Percentiles rank a stretch among this genome's conserved stretches.
phyloP scores from a whole-genome alignment of 2,888 invertebrate genomes.

The Ommatoiulus sabulosus region DNA sequence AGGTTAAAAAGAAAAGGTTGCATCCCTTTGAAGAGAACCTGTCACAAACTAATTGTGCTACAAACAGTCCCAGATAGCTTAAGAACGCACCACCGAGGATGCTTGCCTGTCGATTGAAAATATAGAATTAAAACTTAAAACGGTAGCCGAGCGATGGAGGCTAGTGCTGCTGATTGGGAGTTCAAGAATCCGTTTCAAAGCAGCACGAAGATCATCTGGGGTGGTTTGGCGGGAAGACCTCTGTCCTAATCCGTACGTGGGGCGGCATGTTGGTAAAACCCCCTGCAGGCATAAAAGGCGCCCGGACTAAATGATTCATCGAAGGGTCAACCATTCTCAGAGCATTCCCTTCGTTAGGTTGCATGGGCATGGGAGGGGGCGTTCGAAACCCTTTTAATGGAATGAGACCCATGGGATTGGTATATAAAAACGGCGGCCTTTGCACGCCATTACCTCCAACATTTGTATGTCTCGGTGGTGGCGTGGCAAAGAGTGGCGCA shows the following conservation, averaged over 20 bases:
- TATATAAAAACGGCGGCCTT: background rate
- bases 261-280: conserved; percentile 17
- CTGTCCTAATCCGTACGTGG: background rate
- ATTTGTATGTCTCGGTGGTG: background rate
- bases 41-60: conserved; percentile 36
- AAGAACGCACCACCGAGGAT: conserved; percentile 23
- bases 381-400: background rate
- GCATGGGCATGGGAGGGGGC: background rate
- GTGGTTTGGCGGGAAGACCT: background rate
- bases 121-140: background rate
- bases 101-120: background rate
- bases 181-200: background rate
- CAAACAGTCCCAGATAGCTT: conserved; percentile 25
- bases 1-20: conserved; percentile 43
- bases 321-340: background rate
- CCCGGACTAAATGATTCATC: background rate
- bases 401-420: background rate
- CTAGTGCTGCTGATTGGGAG: background rate
- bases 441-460: background rate
- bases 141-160: background rate
- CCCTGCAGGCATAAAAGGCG: background rate
- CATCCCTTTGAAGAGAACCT: conserved; percentile 24
- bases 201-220: background rate
- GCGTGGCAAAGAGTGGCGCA: background rate
- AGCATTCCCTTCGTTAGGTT: background rate